Evolutionary conservation across 2,888 invertebrate species (phyloP).

Genomic region (Ptilodon capucinus): DNA sequence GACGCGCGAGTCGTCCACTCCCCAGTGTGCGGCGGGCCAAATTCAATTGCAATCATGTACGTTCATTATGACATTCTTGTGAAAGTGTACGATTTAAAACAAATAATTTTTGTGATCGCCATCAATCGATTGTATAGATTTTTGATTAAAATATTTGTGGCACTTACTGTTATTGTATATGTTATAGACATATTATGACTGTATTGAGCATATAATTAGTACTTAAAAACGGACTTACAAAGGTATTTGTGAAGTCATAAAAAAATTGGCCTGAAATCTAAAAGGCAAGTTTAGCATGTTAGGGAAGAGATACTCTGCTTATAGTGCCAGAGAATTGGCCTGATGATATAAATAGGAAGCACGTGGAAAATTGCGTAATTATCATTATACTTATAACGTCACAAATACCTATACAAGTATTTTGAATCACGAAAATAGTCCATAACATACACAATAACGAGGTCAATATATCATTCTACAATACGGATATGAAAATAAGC

Average conservation of each 20-base stretch:
- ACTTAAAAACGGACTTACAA: background rate
- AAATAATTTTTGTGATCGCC: background rate
- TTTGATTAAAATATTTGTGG: background rate
- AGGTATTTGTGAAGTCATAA: background rate
- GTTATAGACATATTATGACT: background rate
- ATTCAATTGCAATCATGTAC: background rate
- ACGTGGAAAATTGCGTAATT: background rate
- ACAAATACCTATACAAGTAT: background rate
- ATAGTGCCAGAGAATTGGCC: background rate
- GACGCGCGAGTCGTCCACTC: too few relatives aligned
- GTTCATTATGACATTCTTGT: background rate
- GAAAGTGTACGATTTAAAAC: background rate
- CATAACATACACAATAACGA: background rate
- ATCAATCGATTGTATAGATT: background rate
- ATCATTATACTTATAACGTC: background rate
- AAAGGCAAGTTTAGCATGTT: too few relatives aligned
- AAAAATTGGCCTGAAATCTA: background rate
- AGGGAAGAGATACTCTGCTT: too few relatives aligned
- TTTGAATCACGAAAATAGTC: background rate
- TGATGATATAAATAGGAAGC: background rate
- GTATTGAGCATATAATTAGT: background rate
- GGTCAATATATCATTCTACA: background rate
- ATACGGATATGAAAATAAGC: conserved; percentile 31
- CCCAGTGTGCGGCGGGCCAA: too few relatives aligned
- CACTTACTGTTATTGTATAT: background rate